Evolutionary conservation across 2,113 vertebrate species (phyloP), one percentile per base, ranked within the genome.

Genomic region (Dicentrarchus labrax): DNA sequence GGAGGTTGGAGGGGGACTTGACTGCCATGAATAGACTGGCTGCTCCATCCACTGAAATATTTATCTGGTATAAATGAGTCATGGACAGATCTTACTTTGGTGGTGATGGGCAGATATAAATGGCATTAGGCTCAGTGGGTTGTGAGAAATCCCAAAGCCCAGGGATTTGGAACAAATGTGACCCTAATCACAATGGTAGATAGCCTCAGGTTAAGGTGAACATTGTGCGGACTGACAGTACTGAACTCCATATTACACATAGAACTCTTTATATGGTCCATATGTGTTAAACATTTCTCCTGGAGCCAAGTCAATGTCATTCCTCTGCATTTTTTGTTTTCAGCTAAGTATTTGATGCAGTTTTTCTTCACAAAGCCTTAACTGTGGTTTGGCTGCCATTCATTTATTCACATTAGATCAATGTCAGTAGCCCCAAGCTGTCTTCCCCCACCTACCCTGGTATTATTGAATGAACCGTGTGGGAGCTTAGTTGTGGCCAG

Each of bases 31-130:
- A 93, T 91, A 88, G 89, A 88, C 76, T 80, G 65, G 74, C 78
- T 51, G 74, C 80, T 92, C 67, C 47, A 67, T 53, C 72, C 80
- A 48, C 86, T 95, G 80, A 93, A 93, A 94, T 93, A 94, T 94
- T 93, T 54, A 94, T 93, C 62, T 78, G 71, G 61, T 43, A 80
- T 94, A 74, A 92, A 94, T 92, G 50, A 94, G 91, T 92, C 83
- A 94, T 94, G 82, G 82, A 73, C 67, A 74, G 84, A 75, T 88
- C 80, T 82, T 85, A 81, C 83, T 86, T 83, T 86, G 84, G 76
- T 75, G 77, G 56, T 10, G 43, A 82, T 86, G 86, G 84, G 64
- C 48, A 73, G 78, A 86, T 86, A 87, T 78, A 78, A 78, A 85
- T 72, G 68, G 6, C 53, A 72, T 89, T 78, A 77, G 39, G 41